Evolutionary conservation across 2,113 vertebrate genomes (phyloP).

Genomic region (Nansenia antarctica): DNA sequence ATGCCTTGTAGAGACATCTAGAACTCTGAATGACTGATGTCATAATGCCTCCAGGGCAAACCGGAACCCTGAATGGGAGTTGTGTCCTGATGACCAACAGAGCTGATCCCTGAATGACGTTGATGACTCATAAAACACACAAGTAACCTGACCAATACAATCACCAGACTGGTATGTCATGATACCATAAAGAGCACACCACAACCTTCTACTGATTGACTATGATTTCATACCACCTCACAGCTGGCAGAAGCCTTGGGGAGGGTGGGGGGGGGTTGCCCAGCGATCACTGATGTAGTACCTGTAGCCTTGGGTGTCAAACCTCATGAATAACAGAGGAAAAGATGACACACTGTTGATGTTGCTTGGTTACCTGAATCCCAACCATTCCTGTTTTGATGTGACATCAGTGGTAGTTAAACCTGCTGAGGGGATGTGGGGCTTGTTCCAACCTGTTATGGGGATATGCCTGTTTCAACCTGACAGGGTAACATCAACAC

Average conservation of each 20-base stretch:
- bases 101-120: neutral
- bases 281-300: neutral
- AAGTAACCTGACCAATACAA: neutral
- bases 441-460: neutral
- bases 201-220: neutral
- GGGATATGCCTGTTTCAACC: neutral
- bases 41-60: neutral
- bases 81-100: no score
- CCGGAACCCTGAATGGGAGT: neutral
- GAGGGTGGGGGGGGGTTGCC: neutral
- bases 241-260: neutral
- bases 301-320: neutral
- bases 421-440: neutral
- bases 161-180: neutral
- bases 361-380: neutral
- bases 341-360: neutral
- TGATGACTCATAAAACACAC: neutral
- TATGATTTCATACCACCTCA: neutral
- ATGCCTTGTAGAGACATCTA: no score
- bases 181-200: neutral
- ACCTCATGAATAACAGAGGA: neutral
- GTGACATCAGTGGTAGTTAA: neutral
- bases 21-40: neutral
- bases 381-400: conserved; percentile 19
- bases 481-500: neutral